Conservation (phyloP, 2,113 vertebrate genomes). For the Manacus vitellinus region DNA sequence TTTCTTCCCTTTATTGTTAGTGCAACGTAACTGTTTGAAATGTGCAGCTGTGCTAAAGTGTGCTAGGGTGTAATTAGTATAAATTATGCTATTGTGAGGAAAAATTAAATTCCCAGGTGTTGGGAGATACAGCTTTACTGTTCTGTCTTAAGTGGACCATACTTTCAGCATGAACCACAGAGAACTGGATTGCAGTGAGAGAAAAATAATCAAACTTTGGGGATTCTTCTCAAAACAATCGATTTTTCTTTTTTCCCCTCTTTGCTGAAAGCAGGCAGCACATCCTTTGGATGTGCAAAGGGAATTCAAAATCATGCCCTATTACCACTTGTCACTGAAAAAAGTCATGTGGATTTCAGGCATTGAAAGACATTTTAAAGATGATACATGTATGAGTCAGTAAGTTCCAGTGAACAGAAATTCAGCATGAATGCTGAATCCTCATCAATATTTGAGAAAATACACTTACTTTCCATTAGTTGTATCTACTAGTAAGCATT, state of each 20-base stretch:
- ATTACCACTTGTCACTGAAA: background rate
- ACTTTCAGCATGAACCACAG: background rate
- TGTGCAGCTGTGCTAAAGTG: background rate
- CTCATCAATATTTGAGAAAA: background rate
- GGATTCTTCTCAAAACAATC: background rate
- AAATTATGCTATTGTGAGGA: background rate
- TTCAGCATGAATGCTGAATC: background rate
- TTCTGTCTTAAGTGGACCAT: background rate
- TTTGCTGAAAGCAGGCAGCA: background rate
- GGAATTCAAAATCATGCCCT: background rate
- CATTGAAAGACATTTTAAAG: background rate
- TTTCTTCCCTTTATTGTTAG: background rate
- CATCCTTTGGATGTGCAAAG: background rate
- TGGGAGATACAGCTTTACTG: background rate
- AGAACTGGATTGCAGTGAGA: background rate
- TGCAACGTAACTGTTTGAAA: background rate
- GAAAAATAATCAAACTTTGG: background rate
- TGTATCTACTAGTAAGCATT: background rate
- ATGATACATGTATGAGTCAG: background rate
- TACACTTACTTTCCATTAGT: background rate
- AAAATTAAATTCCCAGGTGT: background rate
- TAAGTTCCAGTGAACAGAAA: background rate
- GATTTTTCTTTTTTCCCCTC: rapidly evolving
- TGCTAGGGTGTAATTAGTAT: background rate
- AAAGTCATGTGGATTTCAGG: background rate